Conservation (phyloP, 2,888 invertebrate genomes). For the Amorpha juglandis region DNA sequence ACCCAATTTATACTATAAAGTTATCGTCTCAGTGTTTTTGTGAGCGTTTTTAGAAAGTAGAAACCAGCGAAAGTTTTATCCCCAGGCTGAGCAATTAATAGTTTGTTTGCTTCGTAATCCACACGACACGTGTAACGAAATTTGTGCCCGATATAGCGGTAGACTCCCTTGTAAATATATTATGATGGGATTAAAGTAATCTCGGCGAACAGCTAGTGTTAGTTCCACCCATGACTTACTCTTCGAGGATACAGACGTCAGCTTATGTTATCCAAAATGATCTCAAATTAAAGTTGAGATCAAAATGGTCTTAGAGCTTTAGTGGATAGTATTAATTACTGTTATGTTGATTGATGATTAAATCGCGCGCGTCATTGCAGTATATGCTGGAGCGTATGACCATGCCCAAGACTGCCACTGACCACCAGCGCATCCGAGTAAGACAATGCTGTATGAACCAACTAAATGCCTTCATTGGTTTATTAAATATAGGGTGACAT, state of each 20-base stretch:
- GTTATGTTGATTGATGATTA: conserved; percentile 31
- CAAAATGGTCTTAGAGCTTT: background rate
- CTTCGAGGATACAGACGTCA: background rate
- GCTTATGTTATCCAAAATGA: background rate
- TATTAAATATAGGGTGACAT: background rate
- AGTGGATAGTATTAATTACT: background rate
- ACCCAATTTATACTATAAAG: no score
- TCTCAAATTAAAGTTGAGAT: background rate
- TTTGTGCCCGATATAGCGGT: no score
- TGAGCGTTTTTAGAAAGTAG: no score
- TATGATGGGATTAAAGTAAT: background rate
- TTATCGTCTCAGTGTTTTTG: no score
- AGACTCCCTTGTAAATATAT: no score
- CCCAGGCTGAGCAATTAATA: no score
- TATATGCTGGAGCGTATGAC: conserved; percentile 95
- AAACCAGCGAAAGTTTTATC: no score
- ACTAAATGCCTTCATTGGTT: conserved; percentile 68
- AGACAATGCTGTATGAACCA: conserved; percentile 78
- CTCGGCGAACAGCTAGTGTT: background rate
- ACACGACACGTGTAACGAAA: no score
- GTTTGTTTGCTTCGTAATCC: no score
- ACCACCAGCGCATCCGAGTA: conserved; percentile 96
- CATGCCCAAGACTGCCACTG: conserved; percentile 92
- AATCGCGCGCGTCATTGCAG: conserved; percentile 86
- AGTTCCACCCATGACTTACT: no score